phyloP scores from a whole-genome alignment of 2,113 vertebrate species.

The Phalacrocorax pelagicus region DNA sequence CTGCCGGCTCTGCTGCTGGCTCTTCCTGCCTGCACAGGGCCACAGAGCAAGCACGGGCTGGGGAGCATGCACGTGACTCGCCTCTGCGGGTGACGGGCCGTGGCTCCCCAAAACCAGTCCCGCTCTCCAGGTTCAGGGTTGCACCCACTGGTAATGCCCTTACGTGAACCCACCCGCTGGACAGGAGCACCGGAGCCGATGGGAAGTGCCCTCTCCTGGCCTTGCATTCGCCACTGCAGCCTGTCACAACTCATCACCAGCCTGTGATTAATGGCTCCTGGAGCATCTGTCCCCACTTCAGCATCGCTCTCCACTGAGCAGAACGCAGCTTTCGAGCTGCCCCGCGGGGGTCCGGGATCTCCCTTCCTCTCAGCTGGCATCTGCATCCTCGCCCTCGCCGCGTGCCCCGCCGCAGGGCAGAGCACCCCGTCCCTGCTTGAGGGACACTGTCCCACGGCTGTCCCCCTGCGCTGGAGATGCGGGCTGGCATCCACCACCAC shows the following conservation, averaged over 20 bases:
- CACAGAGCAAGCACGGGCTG: background rate
- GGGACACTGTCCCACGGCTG: rapidly evolving
- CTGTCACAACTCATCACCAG: background rate
- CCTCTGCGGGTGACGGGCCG: rapidly evolving
- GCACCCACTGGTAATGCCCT: rapidly evolving
- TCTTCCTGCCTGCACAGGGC: background rate
- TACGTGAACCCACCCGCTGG: background rate
- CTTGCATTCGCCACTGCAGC: background rate
- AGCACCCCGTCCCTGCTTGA: background rate
- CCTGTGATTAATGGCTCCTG: background rate
- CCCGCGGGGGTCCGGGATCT: background rate
- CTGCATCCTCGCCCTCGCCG: background rate
- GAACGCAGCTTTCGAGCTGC: background rate
- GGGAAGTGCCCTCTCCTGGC: slow-evolving; percentile 35
- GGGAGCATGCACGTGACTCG: rapidly evolving
- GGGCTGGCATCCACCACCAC: background rate
- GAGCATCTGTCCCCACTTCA: background rate
- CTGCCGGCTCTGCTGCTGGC: background rate
- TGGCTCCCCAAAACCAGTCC: background rate
- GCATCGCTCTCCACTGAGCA: rapidly evolving
- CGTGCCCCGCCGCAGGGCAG: background rate
- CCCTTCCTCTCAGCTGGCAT: background rate
- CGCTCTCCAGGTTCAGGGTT: background rate
- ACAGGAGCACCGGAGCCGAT: background rate
- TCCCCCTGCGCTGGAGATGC: background rate